Percentiles rank a stretch among this genome's conserved stretches.
Evolutionary conservation across 2,888 invertebrate genomes (phyloP).

Genomic region (Catonia carolina): DNA sequence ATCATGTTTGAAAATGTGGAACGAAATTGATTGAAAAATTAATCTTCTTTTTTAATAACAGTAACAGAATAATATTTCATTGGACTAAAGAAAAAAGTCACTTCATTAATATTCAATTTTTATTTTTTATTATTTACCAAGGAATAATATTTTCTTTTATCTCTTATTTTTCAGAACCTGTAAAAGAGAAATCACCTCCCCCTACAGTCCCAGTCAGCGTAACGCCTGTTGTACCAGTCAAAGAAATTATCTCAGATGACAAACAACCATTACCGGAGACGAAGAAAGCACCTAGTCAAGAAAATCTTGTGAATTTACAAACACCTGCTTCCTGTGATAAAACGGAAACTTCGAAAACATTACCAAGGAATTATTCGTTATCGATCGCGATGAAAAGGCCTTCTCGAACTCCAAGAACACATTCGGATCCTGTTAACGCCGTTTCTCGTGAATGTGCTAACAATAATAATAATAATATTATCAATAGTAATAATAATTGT

Average conservation of each 20-base stretch:
- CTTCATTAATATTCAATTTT: no score
- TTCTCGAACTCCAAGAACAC: conserved; percentile 33
- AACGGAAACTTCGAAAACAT: conserved; percentile 25
- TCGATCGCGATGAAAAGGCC: conserved; percentile 36
- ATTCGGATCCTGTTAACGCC: conserved; percentile 33
- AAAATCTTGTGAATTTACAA: conserved; percentile 6
- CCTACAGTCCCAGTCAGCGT: neutral
- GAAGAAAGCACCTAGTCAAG: conserved; percentile 22
- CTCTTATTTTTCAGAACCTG: conserved; percentile 19
- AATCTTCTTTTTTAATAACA: no score
- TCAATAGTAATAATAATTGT: conserved; percentile 2
- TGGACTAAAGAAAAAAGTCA: no score
- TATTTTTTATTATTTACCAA: no score
- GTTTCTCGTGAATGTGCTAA: neutral
- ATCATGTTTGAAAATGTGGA: no score
- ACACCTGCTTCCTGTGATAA: conserved; percentile 19
- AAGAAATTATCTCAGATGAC: conserved; percentile 5
- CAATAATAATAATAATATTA: neutral
- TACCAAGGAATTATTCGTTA: conserved; percentile 32
- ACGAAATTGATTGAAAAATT: no score
- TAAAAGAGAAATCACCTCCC: conserved; percentile 15
- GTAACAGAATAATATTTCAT: no score
- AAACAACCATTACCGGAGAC: conserved; percentile 17
- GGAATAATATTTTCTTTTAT: no score
- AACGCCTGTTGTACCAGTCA: neutral